These are phyloP conservation scores for Pollenia amentaria DNA, from an alignment of 2,888 invertebrate species.

Conservation along the genomic window DNA sequence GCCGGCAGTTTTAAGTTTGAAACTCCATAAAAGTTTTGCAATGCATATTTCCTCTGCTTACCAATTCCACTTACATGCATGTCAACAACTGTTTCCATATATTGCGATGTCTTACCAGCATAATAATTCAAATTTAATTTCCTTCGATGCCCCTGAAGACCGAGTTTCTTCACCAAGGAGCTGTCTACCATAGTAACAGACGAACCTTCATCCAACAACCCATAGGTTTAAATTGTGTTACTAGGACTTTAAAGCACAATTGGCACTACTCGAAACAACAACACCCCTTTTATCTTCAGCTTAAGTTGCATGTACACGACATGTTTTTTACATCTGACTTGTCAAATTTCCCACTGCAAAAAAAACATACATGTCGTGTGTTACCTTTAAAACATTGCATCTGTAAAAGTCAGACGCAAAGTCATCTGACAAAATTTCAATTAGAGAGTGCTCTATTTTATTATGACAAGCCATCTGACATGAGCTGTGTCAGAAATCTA, in stretches of 20 bases:
- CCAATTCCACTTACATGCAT: conserved; percentile 50
- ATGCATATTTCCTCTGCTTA: conserved; percentile 10
- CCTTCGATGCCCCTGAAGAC: not conserved
- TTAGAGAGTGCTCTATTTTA: too few relatives aligned
- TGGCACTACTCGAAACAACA: conserved; percentile 26
- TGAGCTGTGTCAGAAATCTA: too few relatives aligned
- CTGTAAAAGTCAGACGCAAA: too few relatives aligned
- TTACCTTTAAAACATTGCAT: too few relatives aligned
- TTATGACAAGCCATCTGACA: too few relatives aligned
- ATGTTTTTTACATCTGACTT: too few relatives aligned
- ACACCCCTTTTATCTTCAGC: not conserved
- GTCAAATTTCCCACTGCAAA: too few relatives aligned
- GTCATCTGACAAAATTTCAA: too few relatives aligned
- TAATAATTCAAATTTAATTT: conserved; percentile 27
- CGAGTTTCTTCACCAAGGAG: conserved; percentile 43
- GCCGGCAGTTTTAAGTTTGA: conserved; percentile 61
- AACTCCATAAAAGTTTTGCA: conserved; percentile 53
- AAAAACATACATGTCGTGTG: too few relatives aligned
- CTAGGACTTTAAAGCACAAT: conserved; percentile 42
- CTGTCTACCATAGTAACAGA: conserved; percentile 48
- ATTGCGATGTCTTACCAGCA: conserved; percentile 23
- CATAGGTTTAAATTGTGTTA: conserved; percentile 48
- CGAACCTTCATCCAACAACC: conserved; percentile 52
- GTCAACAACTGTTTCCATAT: conserved; percentile 40
- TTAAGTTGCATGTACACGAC: too few relatives aligned